These are phyloP conservation scores for Drosophila quinaria DNA, from an alignment of 2,888 invertebrate genomes.

Conservation along the genomic window DNA sequence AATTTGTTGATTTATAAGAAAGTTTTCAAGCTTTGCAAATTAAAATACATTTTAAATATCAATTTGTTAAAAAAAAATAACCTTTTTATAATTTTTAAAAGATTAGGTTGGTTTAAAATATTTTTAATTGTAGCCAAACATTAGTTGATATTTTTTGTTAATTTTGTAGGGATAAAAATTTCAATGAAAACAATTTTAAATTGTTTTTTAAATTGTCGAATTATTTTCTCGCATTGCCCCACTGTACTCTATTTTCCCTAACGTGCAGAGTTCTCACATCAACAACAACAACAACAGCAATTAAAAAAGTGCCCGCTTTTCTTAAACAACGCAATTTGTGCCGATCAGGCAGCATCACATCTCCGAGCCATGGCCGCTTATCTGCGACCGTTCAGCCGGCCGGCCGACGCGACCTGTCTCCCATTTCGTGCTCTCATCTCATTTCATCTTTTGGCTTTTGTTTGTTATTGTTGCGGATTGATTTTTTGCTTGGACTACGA, in stretches of 20 bases:
- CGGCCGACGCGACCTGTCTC: slow-evolving; percentile 36
- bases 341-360: slow-evolving; percentile 51
- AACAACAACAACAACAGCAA: slow-evolving; percentile 21
- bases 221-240: background rate
- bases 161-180: no score
- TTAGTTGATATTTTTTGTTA: no score
- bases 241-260: slow-evolving; percentile 29
- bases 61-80: no score
- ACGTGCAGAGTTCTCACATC: slow-evolving; percentile 9
- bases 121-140: no score
- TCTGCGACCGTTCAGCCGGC: slow-evolving; percentile 27
- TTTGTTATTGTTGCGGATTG: slow-evolving; percentile 55
- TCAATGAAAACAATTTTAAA: no score
- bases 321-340: slow-evolving; percentile 58
- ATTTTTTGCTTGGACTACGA: slow-evolving; percentile 52
- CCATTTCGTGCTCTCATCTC: slow-evolving; percentile 32
- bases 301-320: slow-evolving; percentile 26
- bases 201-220: background rate
- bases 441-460: slow-evolving; percentile 28
- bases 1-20: background rate
- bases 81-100: no score
- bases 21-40: no score
- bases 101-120: no score
- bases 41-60: no score
- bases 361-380: slow-evolving; percentile 36